Percentiles rank a stretch among this genome's conserved stretches.
These are phyloP conservation scores for Uloborus plumipes DNA, from an alignment of 2,888 invertebrate genomes.

Conservation along the genomic window DNA sequence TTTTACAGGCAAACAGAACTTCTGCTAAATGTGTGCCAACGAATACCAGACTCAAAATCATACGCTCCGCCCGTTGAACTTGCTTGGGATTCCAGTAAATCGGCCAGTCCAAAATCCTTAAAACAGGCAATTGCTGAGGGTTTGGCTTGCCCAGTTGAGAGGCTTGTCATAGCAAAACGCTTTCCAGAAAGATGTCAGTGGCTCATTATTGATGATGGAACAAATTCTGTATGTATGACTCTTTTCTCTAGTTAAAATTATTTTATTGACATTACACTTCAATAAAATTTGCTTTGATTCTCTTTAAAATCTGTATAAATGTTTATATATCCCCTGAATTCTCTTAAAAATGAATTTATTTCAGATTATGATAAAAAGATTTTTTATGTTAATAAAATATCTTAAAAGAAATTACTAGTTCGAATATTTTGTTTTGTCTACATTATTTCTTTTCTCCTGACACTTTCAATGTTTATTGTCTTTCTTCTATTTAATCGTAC, in stretches of 20 bases:
- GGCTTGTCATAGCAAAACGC: constrained; percentile 58
- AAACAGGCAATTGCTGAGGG: constrained; percentile 46
- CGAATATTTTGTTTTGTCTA: too few relatives aligned
- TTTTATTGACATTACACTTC: too few relatives aligned
- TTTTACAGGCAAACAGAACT: constrained; percentile 52
- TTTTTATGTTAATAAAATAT: too few relatives aligned
- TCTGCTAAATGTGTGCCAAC: constrained; percentile 47
- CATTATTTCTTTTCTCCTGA: too few relatives aligned
- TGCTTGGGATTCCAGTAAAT: constrained; percentile 54
- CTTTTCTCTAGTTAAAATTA: background rate
- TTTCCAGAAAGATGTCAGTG: constrained; percentile 59
- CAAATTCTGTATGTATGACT: constrained; percentile 31
- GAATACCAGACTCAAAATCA: constrained; percentile 46
- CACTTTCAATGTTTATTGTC: too few relatives aligned
- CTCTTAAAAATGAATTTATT: too few relatives aligned
- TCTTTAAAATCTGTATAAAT: too few relatives aligned
- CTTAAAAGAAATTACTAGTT: too few relatives aligned
- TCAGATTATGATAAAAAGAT: too few relatives aligned
- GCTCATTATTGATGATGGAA: constrained; percentile 57
- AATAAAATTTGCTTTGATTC: too few relatives aligned
- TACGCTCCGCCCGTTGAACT: constrained; percentile 50
- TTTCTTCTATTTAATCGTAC: too few relatives aligned
- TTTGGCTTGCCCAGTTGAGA: constrained; percentile 37
- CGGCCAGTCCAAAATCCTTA: constrained; percentile 40
- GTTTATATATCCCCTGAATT: too few relatives aligned